Base-by-base conservation (phyloP, 1,140 invertebrate genomes). In the Dinoponera quadriceps region DNA sequence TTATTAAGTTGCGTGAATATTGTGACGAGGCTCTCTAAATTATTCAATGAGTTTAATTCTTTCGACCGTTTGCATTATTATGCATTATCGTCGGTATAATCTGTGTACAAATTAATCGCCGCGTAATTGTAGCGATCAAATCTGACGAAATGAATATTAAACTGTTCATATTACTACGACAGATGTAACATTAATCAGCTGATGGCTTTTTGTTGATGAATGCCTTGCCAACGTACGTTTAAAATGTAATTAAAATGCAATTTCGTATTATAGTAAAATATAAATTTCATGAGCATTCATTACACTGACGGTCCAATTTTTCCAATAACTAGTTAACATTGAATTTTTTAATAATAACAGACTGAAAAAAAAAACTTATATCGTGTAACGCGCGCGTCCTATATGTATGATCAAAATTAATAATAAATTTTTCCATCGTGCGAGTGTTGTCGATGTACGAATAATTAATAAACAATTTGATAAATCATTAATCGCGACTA, bases 101-200 rank as follows among this genome's bases (percentile, higher is more conserved):
- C 51, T 57, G n/a, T 48, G 51, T 68, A 44, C 20, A 13, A n/a
- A 57, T 80, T 57, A 80, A 80, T 80, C 33, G 14, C 7, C 27
- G 65, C 57, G 33, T 59, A 80, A 69, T 80, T 80, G 71, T 22
- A 57, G 69, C 33, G 14, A 57, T 44, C 22, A 71, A 80, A 80
- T 80, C 63, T 80, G 65, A 57, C 33, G 29, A 80, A 69, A 80
- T 80, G 38, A 80, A 80, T 80, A 80, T 71, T 71, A 59, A 80
- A 69, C 54, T 69, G 33, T 18, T 71, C 20, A 69, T 69, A 57
- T 78, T 49, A 25, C 33, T 57, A 27, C 20, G 49, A 71, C 51
- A 80, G 69, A 65, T 75, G 14, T 75, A 57, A 78, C 65, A 69
- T 78, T 78, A 54, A 69, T 80, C 65, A 80, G 65, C 14, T 59